phyloP scores from a whole-genome alignment of 1,140 invertebrate genomes.

The Elymnias hypermnestra region DNA sequence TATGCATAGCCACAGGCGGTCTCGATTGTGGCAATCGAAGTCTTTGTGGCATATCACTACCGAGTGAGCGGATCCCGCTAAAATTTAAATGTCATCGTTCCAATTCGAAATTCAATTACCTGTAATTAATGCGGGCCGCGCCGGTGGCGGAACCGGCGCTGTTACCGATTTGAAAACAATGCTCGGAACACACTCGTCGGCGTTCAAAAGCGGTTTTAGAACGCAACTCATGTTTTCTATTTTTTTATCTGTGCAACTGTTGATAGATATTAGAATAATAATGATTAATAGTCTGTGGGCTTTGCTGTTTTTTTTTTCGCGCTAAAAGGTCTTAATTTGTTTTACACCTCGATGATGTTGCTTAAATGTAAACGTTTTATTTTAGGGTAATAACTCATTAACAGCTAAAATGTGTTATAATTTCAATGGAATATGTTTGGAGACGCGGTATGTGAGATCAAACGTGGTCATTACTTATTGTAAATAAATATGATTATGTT shows the following conservation, averaged over 20 bases:
- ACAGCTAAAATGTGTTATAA: no score
- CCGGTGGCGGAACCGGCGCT: constrained; percentile 52
- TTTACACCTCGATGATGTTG: constrained; percentile 13
- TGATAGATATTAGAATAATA: constrained; percentile 43
- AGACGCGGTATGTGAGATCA: no score
- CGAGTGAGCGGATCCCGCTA: constrained; percentile 57
- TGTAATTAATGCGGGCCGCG: constrained; percentile 68
- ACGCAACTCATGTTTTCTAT: constrained; percentile 45
- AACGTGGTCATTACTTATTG: no score
- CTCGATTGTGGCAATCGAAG: constrained; percentile 47
- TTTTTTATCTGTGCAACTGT: constrained; percentile 38
- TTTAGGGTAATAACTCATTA: no score
- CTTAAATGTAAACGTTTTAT: neutral
- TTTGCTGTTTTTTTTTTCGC: constrained; percentile 23
- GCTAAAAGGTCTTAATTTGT: constrained; percentile 34
- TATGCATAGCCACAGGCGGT: constrained; percentile 63
- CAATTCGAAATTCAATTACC: constrained; percentile 74
- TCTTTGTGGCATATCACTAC: constrained; percentile 63
- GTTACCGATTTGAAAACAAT: constrained; percentile 65
- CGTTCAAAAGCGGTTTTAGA: constrained; percentile 38
- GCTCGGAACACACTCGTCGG: constrained; percentile 34
- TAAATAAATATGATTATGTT: no score
- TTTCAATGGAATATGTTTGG: no score
- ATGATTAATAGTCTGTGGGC: constrained; percentile 37
- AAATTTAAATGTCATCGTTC: constrained; percentile 74